A percentile compares a stretch with the other conserved stretches of the same genome.
Evolutionary conservation across 2,113 vertebrate genomes (phyloP).

Genomic region (Lophura nycthemera): DNA sequence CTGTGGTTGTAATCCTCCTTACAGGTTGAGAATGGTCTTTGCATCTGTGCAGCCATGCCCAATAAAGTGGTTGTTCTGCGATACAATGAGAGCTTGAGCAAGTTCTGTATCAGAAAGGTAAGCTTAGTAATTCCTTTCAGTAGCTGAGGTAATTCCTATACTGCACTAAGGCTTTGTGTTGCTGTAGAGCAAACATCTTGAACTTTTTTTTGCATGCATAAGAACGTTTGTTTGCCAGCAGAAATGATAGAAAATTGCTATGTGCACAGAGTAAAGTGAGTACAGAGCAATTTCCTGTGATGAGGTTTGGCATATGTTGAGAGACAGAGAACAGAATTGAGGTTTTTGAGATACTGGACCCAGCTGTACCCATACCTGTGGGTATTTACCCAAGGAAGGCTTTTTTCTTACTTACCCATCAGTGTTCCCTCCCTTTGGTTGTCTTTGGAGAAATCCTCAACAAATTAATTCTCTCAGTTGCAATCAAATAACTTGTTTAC

Average conservation of each 20-base stretch:
- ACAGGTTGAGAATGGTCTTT: conserved; percentile 94
- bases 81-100: conserved; percentile 95
- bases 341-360: neutral
- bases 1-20: neutral
- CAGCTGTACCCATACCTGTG: neutral
- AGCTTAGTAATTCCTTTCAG: neutral
- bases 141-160: neutral
- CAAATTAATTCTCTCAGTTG: neutral
- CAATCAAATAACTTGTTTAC: neutral
- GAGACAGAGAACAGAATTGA: neutral
- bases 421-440: neutral
- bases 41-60: conserved; percentile 96
- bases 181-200: neutral
- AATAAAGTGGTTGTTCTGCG: conserved; percentile 94
- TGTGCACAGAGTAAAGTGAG: neutral
- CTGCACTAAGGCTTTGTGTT: neutral
- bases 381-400: neutral
- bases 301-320: neutral
- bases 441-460: neutral
- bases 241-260: conserved; percentile 6
- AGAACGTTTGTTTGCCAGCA: conserved; percentile 20
- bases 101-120: conserved; percentile 97
- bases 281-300: conserved; percentile 20
- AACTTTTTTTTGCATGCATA: neutral
- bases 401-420: neutral